phyloP scores from a whole-genome alignment of 2,113 vertebrate genomes.

The Platysteira castanea region DNA sequence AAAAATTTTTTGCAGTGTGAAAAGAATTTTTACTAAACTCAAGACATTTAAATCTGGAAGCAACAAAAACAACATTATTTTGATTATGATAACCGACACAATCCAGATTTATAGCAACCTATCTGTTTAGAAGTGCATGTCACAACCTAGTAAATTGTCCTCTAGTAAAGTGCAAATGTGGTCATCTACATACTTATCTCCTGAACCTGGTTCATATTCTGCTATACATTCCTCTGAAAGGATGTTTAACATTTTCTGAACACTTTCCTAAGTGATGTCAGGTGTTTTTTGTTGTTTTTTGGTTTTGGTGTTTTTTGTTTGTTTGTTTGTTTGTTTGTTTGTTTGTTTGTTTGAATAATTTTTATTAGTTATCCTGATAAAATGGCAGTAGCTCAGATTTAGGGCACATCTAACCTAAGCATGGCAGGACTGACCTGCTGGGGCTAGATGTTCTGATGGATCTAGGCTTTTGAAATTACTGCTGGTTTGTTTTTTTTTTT shows the following conservation, averaged over 20 bases:
- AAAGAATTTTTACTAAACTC: not conserved
- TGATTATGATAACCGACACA: not conserved
- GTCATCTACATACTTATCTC: not conserved
- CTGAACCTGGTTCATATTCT: not conserved
- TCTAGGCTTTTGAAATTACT: not conserved
- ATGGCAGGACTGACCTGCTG: not conserved
- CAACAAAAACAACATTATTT: fast-evolving
- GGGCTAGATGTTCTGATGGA: not conserved
- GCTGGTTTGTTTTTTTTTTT: not conserved
- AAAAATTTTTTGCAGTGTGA: not conserved
- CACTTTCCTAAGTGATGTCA: not conserved
- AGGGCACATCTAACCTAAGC: not conserved
- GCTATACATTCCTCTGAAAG: not conserved
- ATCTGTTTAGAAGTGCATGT: not conserved
- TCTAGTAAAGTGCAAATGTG: not conserved
- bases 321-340: too few relatives aligned
- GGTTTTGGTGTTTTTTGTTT: too few relatives aligned
- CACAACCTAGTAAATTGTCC: not conserved
- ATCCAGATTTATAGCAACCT: not conserved
- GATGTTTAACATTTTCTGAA: not conserved
- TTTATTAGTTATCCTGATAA: not conserved
- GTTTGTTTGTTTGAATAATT: too few relatives aligned
- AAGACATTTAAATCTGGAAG: not conserved
- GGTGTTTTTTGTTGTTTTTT: not conserved
- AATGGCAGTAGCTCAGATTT: not conserved